Base-by-base conservation (phyloP, 2,888 invertebrate genomes). In the Tiliacea aurago region DNA sequence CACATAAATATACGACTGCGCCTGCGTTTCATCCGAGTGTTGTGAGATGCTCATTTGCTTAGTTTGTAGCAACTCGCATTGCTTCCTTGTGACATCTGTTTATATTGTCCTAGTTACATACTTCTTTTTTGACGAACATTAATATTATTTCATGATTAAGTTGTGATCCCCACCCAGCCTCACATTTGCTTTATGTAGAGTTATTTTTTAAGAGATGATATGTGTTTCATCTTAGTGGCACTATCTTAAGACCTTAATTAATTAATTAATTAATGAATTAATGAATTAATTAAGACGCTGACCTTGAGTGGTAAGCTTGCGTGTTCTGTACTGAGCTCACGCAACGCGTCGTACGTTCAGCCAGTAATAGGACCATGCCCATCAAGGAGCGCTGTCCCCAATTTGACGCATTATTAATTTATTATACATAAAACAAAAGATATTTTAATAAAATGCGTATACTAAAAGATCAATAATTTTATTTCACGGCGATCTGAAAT, bases 231-330 rank as follows among this genome's bases (percentile, higher is more conserved):
- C 53, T 86, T 55, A 61, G 45, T 45, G 59, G 66, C 67, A 63
- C 76, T 79, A 73, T 81, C 66, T 78, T 76, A 74, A 78, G 56
- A n/a, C n/a, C n/a, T n/a, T n/a, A n/a, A n/a, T n/a, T n/a, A n/a
- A n/a, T n/a, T n/a, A n/a, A n/a, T n/a, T n/a, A n/a, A n/a, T n/a
- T n/a, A n/a, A n/a, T n/a, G n/a, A n/a, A n/a, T n/a, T n/a, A n/a
- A n/a, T n/a, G n/a, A n/a, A n/a, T n/a, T n/a, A n/a, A n/a, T n/a
- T n/a, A n/a, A n/a, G n/a, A n/a, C n/a, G n/a, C n/a, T n/a, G n/a
- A n/a, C n/a, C n/a, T n/a, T n/a, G n/a, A n/a, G n/a, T n/a, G n/a
- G n/a, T n/a, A n/a, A n/a, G n/a, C n/a, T n/a, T n/a, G n/a, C n/a
- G n/a, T n/a, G n/a, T n/a, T n/a, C n/a, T n/a, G n/a, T n/a, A n/a